Percentiles rank a stretch among this genome's conserved stretches.
phyloP scores from a whole-genome alignment of 2,888 invertebrate species.

The Platycheirus rosarum region DNA sequence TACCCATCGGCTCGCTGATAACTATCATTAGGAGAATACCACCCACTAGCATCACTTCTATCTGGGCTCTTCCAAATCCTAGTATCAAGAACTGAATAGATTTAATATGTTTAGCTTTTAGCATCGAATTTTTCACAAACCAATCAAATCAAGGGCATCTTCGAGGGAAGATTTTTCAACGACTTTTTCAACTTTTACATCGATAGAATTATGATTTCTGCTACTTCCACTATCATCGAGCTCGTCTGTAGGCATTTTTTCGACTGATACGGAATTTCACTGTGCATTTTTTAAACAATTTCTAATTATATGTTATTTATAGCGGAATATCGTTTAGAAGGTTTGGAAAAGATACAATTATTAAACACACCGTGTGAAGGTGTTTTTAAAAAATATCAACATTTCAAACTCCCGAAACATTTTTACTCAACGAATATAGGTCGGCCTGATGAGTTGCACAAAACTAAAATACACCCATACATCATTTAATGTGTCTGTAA shows the following conservation, averaged over 20 bases:
- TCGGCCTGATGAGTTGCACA: too few species aligned
- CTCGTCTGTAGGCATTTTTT: conserved; percentile 47
- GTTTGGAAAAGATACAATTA: too few species aligned
- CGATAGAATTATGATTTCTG: neutral
- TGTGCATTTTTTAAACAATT: too few species aligned
- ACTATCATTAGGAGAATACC: conserved; percentile 87
- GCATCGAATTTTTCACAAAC: conserved; percentile 15
- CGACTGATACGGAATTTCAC: conserved; percentile 25
- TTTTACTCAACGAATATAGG: too few species aligned
- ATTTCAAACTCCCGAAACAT: too few species aligned
- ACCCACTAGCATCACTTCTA: conserved; percentile 85
- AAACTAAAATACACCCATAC: too few species aligned
- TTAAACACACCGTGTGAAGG: too few species aligned
- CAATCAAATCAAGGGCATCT: conserved; percentile 53
- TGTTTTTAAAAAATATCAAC: too few species aligned
- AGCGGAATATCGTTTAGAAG: too few species aligned
- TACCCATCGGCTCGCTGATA: conserved; percentile 88
- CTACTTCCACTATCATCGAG: conserved; percentile 10
- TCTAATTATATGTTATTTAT: too few species aligned
- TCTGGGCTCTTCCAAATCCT: conserved; percentile 87
- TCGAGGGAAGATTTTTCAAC: conserved; percentile 41
- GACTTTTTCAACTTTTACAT: conserved; percentile 23
- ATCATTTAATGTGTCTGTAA: too few species aligned
- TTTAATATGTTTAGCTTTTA: neutral
- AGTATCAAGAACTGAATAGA: neutral